These are phyloP conservation scores for Diuraphis noxia DNA, from an alignment of 1,140 invertebrate species.

Conservation along the genomic window DNA sequence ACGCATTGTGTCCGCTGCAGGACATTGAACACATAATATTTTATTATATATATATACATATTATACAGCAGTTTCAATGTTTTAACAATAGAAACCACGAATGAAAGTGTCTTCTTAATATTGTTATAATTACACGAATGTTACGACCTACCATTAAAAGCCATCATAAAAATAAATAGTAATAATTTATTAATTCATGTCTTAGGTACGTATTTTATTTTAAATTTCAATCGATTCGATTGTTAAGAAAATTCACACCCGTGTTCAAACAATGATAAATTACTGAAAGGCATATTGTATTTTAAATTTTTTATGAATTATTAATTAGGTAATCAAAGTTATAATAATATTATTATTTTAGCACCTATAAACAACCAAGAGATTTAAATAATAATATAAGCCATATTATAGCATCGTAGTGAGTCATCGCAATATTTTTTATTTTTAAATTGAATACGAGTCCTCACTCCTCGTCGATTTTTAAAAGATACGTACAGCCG, in stretches of 20 bases:
- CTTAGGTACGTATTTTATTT: neutral
- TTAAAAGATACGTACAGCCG: too few species aligned
- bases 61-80: neutral
- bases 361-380: neutral
- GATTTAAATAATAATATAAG: neutral
- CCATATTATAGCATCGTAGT: neutral
- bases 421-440: neutral
- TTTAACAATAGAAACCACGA: neutral
- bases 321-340: neutral
- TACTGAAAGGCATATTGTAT: neutral
- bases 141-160: neutral
- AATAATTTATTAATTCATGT: neutral
- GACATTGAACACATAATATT: neutral
- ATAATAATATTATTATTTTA: neutral
- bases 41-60: too few species aligned
- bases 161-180: neutral
- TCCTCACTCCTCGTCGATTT: neutral
- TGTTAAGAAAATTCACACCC: neutral
- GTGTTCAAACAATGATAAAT: neutral
- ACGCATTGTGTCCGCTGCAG: neutral
- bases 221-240: neutral
- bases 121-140: neutral
- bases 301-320: neutral
- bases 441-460: neutral
- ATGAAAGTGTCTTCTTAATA: constrained; percentile 21